A percentile compares a stretch with the other conserved stretches of the same genome.
Evolutionary conservation across 2,888 invertebrate genomes (phyloP).

Genomic region (Phorcus lineatus): DNA sequence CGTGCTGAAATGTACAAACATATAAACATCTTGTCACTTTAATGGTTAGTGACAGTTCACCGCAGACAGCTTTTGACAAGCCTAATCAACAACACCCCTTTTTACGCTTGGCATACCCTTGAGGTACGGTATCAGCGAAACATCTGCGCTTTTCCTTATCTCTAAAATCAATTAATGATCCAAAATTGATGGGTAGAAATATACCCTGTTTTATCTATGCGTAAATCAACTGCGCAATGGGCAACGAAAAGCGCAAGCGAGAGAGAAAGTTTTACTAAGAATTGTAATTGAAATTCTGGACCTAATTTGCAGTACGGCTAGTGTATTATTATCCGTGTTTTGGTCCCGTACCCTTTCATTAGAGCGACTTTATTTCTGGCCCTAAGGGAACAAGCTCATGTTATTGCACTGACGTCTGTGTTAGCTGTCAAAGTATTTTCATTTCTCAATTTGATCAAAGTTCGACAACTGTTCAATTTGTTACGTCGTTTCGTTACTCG

Average conservation of each 20-base stretch:
- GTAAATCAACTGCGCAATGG: slow-evolving; percentile 11
- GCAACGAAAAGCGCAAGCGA: neutral
- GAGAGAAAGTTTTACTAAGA: neutral
- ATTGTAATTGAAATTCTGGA: slow-evolving; percentile 1
- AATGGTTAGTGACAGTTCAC: too few relatives aligned
- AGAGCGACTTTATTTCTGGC: neutral
- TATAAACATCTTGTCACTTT: too few relatives aligned
- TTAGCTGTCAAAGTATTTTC: too few relatives aligned
- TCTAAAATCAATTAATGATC: slow-evolving; percentile 2
- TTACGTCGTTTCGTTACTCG: too few relatives aligned
- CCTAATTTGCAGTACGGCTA: neutral
- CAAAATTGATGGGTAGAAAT: neutral
- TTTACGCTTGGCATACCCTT: too few relatives aligned
- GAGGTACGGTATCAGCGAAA: neutral
- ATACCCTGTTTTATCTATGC: neutral
- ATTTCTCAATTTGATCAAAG: too few relatives aligned
- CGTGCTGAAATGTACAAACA: too few relatives aligned
- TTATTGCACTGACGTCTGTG: too few relatives aligned
- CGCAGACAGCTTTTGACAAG: too few relatives aligned
- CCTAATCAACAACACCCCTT: too few relatives aligned
- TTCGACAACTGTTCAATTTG: too few relatives aligned
- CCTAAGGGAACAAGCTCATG: neutral
- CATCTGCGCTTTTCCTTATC: slow-evolving; percentile 2
- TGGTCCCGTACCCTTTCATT: neutral
- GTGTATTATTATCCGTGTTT: slow-evolving; percentile 9